phyloP scores from a whole-genome alignment of 2,888 invertebrate genomes.

The Idaea straminata region DNA sequence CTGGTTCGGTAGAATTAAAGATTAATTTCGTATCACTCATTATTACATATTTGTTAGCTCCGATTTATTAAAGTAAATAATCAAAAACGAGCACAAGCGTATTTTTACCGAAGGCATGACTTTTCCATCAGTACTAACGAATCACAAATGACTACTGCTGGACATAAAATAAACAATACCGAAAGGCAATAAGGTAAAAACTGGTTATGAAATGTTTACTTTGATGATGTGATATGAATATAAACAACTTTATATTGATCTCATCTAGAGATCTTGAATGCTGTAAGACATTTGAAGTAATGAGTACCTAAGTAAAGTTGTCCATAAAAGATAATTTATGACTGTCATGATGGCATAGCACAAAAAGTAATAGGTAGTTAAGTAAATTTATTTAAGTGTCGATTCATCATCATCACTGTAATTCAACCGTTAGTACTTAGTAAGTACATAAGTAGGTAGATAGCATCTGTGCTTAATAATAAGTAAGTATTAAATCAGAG shows the following conservation, averaged over 20 bases:
- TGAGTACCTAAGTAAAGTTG: background rate
- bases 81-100: background rate
- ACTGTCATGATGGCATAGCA: background rate
- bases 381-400: background rate
- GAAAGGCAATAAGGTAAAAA: constrained; percentile 46
- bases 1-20: background rate
- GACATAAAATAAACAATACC: constrained; percentile 37
- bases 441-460: no score
- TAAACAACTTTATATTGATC: constrained; percentile 47
- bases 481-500: no score
- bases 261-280: constrained; percentile 9
- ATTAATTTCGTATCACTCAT: constrained; percentile 5
- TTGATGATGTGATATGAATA: constrained; percentile 59
- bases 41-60: background rate
- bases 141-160: background rate
- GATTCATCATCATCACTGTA: background rate
- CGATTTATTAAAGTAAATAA: background rate
- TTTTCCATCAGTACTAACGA: background rate
- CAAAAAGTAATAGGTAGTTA: background rate
- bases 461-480: no score
- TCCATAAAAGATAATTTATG: background rate
- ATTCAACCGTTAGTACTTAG: no score
- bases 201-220: constrained; percentile 47
- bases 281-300: background rate
- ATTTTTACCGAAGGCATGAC: background rate